Base-by-base conservation (phyloP, 2,797 vertebrate genomes). In the Tachyglossus aculeatus region DNA sequence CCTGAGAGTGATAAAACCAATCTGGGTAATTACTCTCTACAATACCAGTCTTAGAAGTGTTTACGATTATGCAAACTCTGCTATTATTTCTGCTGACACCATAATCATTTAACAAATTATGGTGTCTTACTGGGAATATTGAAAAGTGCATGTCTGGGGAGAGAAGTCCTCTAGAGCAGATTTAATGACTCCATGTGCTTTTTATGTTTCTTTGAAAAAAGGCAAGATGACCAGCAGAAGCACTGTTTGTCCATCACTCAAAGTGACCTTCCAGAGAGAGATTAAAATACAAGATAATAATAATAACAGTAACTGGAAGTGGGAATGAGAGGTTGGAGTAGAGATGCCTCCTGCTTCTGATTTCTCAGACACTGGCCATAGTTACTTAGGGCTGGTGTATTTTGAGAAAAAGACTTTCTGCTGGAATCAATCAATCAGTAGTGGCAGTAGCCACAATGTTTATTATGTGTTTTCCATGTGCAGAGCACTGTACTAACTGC, bases 161-260 rank as follows among this genome's bases (percentile, higher is more conserved):
- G 54, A 73, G 34, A 77, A 44, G 29, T 73, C 39, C 73, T 53
- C 38, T 55, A 60, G 67, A 66, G 65, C 69, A 64, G 55, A 45
- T 9, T 54, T 83, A 77, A 80, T 36, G 13, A 53, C 61, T 67
- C 39, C 66, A 7, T 44, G 19, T 37, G 56, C 81, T 82, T 82
- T 48, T 78, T 77, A 37, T 61, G 37, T 61, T 52, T 50, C n/a
- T 37, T 54, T 81, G 81, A 3, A 32, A 75, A 80, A 60, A 69
- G 47, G 52, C 21, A 29, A 82, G 25, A 43, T 15, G 38, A 68
- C 34, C 16, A 63, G 33, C 47, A 13, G 45, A 58, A 64, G 74
- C 57, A 54, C 0, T n/a, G 6, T 41, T 67, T 65, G 13, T 54
- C 58, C 59, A 29, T 48, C 27, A 29, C 29, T 52, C 43, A 45